Percentiles rank a stretch among this genome's conserved stretches.
phyloP scores from a whole-genome alignment of 2,888 invertebrate species.

The Drosophila incognita region DNA sequence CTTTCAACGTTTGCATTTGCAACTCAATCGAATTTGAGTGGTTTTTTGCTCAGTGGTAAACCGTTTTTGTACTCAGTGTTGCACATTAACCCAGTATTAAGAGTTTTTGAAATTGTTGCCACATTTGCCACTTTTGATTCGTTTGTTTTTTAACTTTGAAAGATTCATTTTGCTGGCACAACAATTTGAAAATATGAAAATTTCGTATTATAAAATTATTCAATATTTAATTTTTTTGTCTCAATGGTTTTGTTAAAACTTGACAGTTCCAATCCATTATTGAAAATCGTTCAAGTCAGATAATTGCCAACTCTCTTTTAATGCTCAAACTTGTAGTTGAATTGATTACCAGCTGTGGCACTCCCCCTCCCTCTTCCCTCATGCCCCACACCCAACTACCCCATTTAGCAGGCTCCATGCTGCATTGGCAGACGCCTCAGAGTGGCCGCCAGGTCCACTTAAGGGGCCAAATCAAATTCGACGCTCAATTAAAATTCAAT shows the following conservation, averaged over 20 bases:
- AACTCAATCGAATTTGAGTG: not conserved
- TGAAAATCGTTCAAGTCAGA: not conserved
- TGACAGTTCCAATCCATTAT: not conserved
- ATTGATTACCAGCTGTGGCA: conserved; percentile 45
- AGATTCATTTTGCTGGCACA: not conserved
- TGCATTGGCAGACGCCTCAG: conserved; percentile 23
- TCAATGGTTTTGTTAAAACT: not conserved
- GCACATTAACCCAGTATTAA: not conserved
- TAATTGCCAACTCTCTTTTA: conserved; percentile 21
- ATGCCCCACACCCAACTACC: not conserved
- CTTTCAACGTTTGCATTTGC: not conserved
- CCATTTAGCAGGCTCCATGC: not conserved
- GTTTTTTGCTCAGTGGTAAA: not conserved
- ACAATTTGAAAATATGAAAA: too few species aligned
- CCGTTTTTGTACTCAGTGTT: not conserved
- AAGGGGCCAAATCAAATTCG: conserved; percentile 73
- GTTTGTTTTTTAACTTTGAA: not conserved
- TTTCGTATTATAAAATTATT: too few species aligned
- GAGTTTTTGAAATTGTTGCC: not conserved
- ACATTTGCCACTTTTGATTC: not conserved
- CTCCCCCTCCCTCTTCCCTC: not conserved
- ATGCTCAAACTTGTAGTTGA: conserved; percentile 38
- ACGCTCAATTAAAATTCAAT: conserved; percentile 78
- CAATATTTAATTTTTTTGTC: too few species aligned
- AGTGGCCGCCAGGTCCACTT: conserved; percentile 28